These are phyloP conservation scores for Nilaparvata lugens DNA, from an alignment of 1,140 invertebrate species.

Conservation along the genomic window DNA sequence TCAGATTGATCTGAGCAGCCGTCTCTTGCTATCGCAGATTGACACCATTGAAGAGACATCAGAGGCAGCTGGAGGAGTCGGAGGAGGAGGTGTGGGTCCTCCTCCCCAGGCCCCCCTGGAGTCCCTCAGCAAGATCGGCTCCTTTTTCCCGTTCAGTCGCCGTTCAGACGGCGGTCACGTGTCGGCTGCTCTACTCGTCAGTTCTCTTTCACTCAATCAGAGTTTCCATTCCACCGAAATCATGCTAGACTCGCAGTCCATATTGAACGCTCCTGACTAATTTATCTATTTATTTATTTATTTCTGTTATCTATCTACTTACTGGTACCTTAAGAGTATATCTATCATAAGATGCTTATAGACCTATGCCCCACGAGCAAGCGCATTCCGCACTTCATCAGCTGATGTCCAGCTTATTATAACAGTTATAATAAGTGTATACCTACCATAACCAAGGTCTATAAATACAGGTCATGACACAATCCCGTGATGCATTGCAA, in stretches of 20 bases:
- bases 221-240: constrained; percentile 35
- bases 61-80: neutral
- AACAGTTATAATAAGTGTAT: no score
- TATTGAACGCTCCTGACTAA: constrained; percentile 60
- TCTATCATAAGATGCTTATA: no score
- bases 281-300: no score
- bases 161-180: constrained; percentile 14
- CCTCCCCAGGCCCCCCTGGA: neutral
- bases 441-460: no score
- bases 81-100: neutral
- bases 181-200: constrained; percentile 21
- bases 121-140: constrained; percentile 21
- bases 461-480: no score
- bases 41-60: neutral
- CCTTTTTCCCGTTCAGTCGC: constrained; percentile 29
- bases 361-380: no score
- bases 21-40: constrained; percentile 11
- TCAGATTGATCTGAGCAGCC: constrained; percentile 11
- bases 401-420: no score
- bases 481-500: no score
- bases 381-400: no score
- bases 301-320: no score
- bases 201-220: constrained; percentile 27
- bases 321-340: no score
- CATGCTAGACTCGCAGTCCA: constrained; percentile 63